These are phyloP conservation scores for Clarias macrocephalus DNA, from an alignment of 2,113 vertebrate genomes.

Conservation along the genomic window DNA sequence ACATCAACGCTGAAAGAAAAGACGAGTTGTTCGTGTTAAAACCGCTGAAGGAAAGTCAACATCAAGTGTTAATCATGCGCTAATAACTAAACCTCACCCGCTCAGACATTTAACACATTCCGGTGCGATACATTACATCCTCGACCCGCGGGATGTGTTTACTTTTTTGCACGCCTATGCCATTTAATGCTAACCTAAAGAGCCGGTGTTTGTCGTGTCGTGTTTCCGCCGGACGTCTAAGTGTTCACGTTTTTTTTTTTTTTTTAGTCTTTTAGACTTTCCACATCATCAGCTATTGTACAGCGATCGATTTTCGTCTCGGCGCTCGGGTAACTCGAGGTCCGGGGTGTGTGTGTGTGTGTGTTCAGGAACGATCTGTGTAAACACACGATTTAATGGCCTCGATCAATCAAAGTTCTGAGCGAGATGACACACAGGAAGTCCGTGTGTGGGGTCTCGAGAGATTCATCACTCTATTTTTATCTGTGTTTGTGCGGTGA, in stretches of 20 bases:
- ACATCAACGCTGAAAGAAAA: too few species aligned
- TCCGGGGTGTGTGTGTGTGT: background rate
- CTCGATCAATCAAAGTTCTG: conserved; percentile 24
- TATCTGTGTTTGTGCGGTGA: conserved; percentile 8
- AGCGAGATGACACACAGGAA: conserved; percentile 34
- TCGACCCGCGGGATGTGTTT: too few species aligned
- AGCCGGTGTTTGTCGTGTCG: background rate
- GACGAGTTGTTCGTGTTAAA: too few species aligned
- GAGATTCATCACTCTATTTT: conserved; percentile 10
- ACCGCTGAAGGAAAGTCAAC: too few species aligned
- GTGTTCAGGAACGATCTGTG: conserved; percentile 32
- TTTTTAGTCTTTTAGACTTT: background rate
- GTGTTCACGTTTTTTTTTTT: background rate
- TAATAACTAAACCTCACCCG: too few species aligned
- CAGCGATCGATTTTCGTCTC: background rate
- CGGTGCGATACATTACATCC: too few species aligned
- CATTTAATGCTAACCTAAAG: background rate
- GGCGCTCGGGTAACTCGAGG: background rate
- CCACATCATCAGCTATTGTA: conserved; percentile 2
- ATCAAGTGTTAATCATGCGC: too few species aligned
- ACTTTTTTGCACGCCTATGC: too few species aligned
- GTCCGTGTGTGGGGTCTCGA: background rate
- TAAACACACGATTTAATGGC: conserved; percentile 31
- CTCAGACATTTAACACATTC: too few species aligned
- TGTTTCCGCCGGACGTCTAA: background rate